These are phyloP conservation scores for Balanococcus diminutus DNA, from an alignment of 2,888 invertebrate genomes.

Conservation along the genomic window DNA sequence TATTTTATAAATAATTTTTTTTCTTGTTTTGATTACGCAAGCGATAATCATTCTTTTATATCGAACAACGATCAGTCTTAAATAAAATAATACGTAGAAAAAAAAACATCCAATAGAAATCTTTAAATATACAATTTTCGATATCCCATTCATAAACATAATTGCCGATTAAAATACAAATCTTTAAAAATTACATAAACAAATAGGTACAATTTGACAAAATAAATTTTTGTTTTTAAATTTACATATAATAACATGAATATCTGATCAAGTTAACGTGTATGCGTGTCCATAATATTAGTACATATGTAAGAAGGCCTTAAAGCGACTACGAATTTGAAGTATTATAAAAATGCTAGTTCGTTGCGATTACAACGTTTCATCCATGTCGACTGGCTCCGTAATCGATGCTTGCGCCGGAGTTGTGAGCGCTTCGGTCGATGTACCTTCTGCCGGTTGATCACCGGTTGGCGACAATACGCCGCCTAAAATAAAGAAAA, in stretches of 20 bases:
- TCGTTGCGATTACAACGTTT: conserved; percentile 42
- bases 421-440: neutral
- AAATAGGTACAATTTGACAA: conserved; percentile 48
- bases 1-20: too few species aligned
- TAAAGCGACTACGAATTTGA: conserved; percentile 44
- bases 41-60: conserved; percentile 26
- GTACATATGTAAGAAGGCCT: conserved; percentile 5
- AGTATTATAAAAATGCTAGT: neutral
- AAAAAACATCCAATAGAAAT: neutral
- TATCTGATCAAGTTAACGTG: neutral
- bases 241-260: neutral
- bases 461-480: conserved; percentile 34
- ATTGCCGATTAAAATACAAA: conserved; percentile 27
- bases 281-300: neutral
- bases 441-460: conserved; percentile 21
- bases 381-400: conserved; percentile 49
- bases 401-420: conserved; percentile 36
- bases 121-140: conserved; percentile 37
- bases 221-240: conserved; percentile 9
- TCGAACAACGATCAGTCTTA: conserved; percentile 45
- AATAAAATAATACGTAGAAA: conserved; percentile 25
- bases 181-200: conserved; percentile 25
- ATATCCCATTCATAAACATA: conserved; percentile 40
- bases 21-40: conserved; percentile 38
- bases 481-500: conserved; percentile 40